Base-by-base conservation (phyloP, 2,797 vertebrate species). In the Chromobotia macracanthus region DNA sequence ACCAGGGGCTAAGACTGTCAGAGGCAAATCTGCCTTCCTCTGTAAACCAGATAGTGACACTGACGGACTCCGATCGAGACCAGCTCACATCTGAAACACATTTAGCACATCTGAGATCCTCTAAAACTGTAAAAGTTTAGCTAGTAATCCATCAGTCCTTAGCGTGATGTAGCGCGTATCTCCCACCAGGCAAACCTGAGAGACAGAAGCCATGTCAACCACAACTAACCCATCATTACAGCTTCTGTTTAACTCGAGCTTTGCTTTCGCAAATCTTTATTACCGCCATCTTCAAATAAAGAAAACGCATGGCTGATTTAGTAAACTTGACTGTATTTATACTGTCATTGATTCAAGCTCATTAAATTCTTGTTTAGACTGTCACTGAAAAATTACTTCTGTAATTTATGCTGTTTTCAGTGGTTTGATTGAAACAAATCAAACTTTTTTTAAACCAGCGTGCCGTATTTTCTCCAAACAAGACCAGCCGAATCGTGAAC, bases 101-200 rank as follows among this genome's bases (percentile, higher is more conserved):
- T 87, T 86, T 86, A 72, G 77, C 41, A 61, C 83, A 81, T 83
- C 81, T 82, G 75, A 86, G 82, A 82, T 70, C 66, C 85, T 82
- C 82, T 88, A 86, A 88, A 88, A 85, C 83, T 84, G 80, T 77
- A 77, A 79, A 82, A 85, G 84, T 78, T 81, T 82, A 86, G 82
- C 87, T 82, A 86, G 83, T 77, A 70, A 75, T 75, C 64, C 80
- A 77, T 85, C 50, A 80, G 80, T 84, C 77, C 79, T 75, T 75
- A 50, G 55, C 41, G 38, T 31, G 65, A n/a, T n/a, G n/a, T n/a
- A n/a, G n/a, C n/a, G n/a, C n/a, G n/a, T n/a, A n/a, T n/a, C n/a
- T n/a, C 68, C 2, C 77, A 81, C 68, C 60, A 80, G 50, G 72
- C 67, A 55, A 72, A 65, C 55, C 67, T 85, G 81, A 84, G 81